Percentiles rank a stretch among this genome's conserved stretches.
Evolutionary conservation across 2,888 invertebrate species (phyloP).

Genomic region (Atrina japonica): DNA sequence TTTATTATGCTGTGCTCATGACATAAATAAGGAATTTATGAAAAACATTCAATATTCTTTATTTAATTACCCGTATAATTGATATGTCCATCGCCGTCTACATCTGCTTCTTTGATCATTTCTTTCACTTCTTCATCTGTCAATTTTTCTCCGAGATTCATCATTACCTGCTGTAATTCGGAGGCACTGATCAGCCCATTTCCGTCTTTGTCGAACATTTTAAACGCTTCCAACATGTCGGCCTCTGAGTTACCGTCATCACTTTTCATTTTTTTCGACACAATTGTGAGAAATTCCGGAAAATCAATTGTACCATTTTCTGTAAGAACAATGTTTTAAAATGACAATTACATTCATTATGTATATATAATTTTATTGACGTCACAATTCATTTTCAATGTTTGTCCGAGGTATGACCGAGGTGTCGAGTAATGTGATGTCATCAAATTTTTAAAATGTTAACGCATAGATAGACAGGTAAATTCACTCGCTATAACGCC

Average conservation of each 20-base stretch:
- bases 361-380: background rate
- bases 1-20: background rate
- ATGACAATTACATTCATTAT: background rate
- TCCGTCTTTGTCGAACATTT: slow-evolving; percentile 99
- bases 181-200: slow-evolving; percentile 99
- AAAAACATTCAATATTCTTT: no score
- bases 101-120: slow-evolving; percentile 99
- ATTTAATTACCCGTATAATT: slow-evolving; percentile 90
- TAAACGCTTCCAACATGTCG: slow-evolving; percentile 99
- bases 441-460: background rate
- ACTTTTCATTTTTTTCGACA: slow-evolving; percentile 99
- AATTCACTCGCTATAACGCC: slow-evolving; percentile 1
- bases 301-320: slow-evolving; percentile 99
- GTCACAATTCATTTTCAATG: background rate
- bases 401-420: no score
- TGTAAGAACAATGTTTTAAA: slow-evolving; percentile 2
- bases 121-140: slow-evolving; percentile 99
- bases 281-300: slow-evolving; percentile 99
- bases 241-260: slow-evolving; percentile 99
- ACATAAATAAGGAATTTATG: no score
- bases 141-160: slow-evolving; percentile 99
- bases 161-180: slow-evolving; percentile 99
- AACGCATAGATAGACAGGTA: slow-evolving; percentile 9
- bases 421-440: no score
- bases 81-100: slow-evolving; percentile 99